Percentiles rank a stretch among this genome's conserved stretches.
Conservation (phyloP, 1,140 invertebrate species). For the Heliconius melpomene region DNA sequence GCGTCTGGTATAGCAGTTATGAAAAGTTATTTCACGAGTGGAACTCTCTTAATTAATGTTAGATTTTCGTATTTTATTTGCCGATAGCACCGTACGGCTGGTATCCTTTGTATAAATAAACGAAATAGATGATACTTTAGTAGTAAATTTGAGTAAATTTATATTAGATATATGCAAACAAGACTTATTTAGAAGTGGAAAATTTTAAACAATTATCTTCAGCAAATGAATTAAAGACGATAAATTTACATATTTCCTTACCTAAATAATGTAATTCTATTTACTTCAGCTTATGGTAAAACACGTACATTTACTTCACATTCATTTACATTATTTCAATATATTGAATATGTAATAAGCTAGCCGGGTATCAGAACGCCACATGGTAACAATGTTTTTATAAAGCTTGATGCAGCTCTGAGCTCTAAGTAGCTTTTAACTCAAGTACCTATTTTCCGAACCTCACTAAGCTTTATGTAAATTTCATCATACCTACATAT, state of each 20-base stretch:
- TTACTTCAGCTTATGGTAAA: not conserved
- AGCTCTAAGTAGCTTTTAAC: slow-evolving; percentile 15
- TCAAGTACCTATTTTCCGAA: not conserved
- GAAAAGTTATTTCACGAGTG: slow-evolving; percentile 31
- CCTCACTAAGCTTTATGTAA: not conserved
- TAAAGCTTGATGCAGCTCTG: slow-evolving; percentile 10
- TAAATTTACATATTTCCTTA: not conserved
- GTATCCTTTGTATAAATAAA: not conserved
- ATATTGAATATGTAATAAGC: slow-evolving; percentile 1
- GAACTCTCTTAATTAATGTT: slow-evolving; percentile 37
- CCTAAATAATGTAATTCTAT: not conserved
- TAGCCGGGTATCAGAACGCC: slow-evolving; percentile 1
- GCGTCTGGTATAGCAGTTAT: slow-evolving; percentile 33
- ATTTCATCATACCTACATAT: not conserved
- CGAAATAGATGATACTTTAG: not conserved
- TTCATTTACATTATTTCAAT: slow-evolving; percentile 1
- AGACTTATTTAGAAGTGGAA: not conserved
- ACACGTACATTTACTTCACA: not conserved
- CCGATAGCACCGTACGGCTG: not conserved
- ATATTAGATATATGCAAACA: not conserved
- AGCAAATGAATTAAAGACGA: too few species aligned
- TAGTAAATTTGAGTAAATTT: not conserved
- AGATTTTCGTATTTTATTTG: slow-evolving; percentile 30
- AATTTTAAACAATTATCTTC: not conserved
- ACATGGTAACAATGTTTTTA: slow-evolving; percentile 13